Base-by-base conservation (phyloP, 2,797 vertebrate genomes). In the Anolis apletophallus region DNA sequence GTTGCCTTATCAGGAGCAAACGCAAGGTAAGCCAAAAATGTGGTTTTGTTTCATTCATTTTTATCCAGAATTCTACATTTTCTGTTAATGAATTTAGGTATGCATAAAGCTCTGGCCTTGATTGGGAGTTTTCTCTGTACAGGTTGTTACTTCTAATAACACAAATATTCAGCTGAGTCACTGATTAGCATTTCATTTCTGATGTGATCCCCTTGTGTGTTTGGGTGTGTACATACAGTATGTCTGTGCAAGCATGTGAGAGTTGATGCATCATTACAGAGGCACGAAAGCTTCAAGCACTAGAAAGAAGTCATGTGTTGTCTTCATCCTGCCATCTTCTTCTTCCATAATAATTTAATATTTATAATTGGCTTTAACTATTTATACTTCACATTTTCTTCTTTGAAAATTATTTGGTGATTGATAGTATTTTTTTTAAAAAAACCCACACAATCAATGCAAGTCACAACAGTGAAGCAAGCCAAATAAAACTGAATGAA, bases 11-110 rank as follows among this genome's bases (percentile, higher is more conserved):
- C 84, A 46, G 55, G 75, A 61, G 61, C 46, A 59, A n/a, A 64
- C 32, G 19, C 17, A 36, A n/a, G 21, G 46, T 55, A 21, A 71
- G 32, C 21, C 67, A 81, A 68, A 71, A 55, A 36, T 87, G 82
- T 90, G 88, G 89, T 93, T 94, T 95, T 90, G 72, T 92, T 92
- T 92, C 90, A 92, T 87, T 50, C 89, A 88, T 92, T 46, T 91
- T 94, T 94, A 81, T 92, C 85, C 94, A 93, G 89, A 91, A 84
- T 87, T 13, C 55, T 87, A 88, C 90, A 90, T 93, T 93, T 36
- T 26, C 91, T 81, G 75, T 86, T 88, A 79, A 85, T 92, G 91
- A 93, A 93, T 91, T 92, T 90, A 93, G 90, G 91, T 94, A 90
- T 92, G 88, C 85, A 79, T 79, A 59, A 36, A 88, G 85, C 87